phyloP scores from a whole-genome alignment of 2,888 invertebrate genomes.

The Lepidocyrtoides sp. region DNA sequence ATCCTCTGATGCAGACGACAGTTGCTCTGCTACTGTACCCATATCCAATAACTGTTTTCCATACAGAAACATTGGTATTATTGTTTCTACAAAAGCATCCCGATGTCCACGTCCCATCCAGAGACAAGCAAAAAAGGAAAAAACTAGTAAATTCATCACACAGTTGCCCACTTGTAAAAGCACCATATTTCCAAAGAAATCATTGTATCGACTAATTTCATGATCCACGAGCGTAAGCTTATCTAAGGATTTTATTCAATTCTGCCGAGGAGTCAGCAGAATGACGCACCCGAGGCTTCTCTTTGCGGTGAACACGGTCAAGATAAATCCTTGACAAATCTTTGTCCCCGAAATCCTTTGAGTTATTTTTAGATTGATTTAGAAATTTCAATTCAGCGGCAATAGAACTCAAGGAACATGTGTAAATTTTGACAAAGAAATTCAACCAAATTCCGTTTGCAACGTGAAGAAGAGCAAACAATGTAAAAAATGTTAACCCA shows the following conservation, averaged over 20 bases:
- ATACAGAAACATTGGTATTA: conserved; percentile 71
- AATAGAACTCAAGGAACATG: conserved; percentile 53
- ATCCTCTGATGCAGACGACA: conserved; percentile 61
- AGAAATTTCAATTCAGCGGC: conserved; percentile 19
- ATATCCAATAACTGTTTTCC: conserved; percentile 72
- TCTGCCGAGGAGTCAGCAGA: not conserved
- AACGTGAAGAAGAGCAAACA: conserved; percentile 35
- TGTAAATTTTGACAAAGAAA: conserved; percentile 75
- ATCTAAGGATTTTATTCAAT: conserved; percentile 27
- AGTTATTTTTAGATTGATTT: not conserved
- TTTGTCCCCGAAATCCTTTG: not conserved
- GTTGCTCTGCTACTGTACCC: conserved; percentile 65
- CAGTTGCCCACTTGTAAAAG: conserved; percentile 72
- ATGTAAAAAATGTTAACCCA: conserved; percentile 51
- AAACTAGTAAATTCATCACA: conserved; percentile 72
- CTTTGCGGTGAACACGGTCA: not conserved
- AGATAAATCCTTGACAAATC: not conserved
- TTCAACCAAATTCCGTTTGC: conserved; percentile 69
- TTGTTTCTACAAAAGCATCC: not conserved
- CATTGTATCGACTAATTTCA: conserved; percentile 65
- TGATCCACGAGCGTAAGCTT: conserved; percentile 50
- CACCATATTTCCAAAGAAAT: conserved; percentile 73
- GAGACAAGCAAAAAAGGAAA: conserved; percentile 74
- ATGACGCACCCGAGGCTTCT: not conserved
- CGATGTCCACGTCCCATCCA: conserved; percentile 72